Evolutionary conservation across 2,888 invertebrate species (phyloP).

Genomic region (Phania funesta): DNA sequence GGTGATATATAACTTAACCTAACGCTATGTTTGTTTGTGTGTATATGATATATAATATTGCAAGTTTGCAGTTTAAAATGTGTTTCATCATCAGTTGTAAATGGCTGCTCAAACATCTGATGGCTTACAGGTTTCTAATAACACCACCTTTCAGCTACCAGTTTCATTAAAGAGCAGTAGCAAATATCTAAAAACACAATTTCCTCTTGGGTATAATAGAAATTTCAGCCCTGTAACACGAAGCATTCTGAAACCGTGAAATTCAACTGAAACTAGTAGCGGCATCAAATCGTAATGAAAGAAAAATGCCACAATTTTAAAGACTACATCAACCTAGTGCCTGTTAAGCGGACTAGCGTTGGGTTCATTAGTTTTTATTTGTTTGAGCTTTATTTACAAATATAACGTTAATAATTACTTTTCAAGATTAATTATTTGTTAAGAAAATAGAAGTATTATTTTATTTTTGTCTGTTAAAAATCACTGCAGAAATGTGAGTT

Average conservation of each 20-base stretch:
- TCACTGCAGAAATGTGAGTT: too few relatives aligned
- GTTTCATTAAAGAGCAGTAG: neutral
- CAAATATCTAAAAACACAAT: neutral
- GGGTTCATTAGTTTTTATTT: too few relatives aligned
- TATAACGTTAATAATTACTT: too few relatives aligned
- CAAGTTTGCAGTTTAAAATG: constrained; percentile 21
- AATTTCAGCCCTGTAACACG: constrained; percentile 73
- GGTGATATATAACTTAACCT: constrained; percentile 8
- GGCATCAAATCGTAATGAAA: neutral
- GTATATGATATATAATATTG: too few relatives aligned
- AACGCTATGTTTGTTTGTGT: neutral
- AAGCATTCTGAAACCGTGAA: constrained; percentile 34
- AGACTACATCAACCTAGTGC: too few relatives aligned
- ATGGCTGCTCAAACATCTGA: constrained; percentile 17
- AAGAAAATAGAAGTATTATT: too few relatives aligned
- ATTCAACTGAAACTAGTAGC: constrained; percentile 18
- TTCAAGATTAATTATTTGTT: too few relatives aligned
- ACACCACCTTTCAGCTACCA: neutral
- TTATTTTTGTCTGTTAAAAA: too few relatives aligned
- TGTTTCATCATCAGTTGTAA: constrained; percentile 35
- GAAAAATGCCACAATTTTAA: too few relatives aligned
- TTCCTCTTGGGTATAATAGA: constrained; percentile 75
- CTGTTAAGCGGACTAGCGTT: too few relatives aligned
- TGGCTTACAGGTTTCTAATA: neutral
- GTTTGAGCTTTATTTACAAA: too few relatives aligned